Evolutionary conservation across 2,888 invertebrate genomes (phyloP).

Genomic region (Heliconius ethilla): DNA sequence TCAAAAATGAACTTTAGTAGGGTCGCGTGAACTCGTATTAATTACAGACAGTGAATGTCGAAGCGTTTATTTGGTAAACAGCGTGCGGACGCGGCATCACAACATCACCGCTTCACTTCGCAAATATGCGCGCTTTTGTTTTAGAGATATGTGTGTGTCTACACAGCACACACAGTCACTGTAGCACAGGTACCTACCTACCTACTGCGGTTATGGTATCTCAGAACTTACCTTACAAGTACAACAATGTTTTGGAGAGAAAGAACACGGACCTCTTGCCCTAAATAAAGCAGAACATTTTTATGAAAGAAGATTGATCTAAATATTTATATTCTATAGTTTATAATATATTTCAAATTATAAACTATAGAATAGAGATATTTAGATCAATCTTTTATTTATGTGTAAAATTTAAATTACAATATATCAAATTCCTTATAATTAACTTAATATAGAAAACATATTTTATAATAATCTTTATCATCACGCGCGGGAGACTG

Average conservation of each 20-base stretch:
- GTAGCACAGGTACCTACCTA: neutral
- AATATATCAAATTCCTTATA: no score
- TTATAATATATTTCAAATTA: no score
- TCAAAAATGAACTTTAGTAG: neutral
- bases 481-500: no score
- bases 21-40: slow-evolving; percentile 41
- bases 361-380: no score
- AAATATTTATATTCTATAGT: neutral
- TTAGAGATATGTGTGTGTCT: neutral
- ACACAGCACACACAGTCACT: neutral
- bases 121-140: slow-evolving; percentile 53
- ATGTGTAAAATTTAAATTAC: no score
- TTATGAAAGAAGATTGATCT: neutral
- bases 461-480: no score
- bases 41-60: slow-evolving; percentile 48
- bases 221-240: neutral
- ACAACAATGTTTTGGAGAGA: neutral
- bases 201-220: no score
- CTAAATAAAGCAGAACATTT: neutral
- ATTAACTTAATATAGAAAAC: no score
- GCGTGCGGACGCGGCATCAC: slow-evolving; percentile 53
- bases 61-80: slow-evolving; percentile 62
- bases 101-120: slow-evolving; percentile 54
- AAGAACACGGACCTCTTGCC: neutral
- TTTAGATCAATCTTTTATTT: no score